Conservation (phyloP, 2,113 vertebrate species). For the Pygoscelis adeliae region DNA sequence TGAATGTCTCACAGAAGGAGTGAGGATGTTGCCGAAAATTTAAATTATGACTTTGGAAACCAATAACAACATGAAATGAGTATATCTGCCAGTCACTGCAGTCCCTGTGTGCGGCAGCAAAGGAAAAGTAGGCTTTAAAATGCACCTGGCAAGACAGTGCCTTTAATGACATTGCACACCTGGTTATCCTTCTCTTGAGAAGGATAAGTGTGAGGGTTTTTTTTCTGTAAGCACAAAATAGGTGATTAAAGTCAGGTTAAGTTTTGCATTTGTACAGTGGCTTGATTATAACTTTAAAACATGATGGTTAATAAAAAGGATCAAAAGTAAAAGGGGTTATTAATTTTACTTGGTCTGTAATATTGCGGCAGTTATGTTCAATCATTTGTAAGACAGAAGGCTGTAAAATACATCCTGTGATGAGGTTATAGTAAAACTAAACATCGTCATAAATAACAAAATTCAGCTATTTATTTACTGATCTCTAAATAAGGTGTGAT, state of each 20-base stretch:
- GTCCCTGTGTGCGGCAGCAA: fast-evolving
- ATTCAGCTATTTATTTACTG: constrained; percentile 70
- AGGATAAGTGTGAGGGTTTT: neutral
- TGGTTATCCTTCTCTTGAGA: neutral
- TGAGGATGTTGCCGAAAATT: neutral
- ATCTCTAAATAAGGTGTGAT: constrained; percentile 75
- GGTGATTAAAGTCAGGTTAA: neutral
- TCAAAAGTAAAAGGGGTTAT: constrained; percentile 45
- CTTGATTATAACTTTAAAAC: neutral
- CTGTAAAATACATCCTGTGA: constrained; percentile 13
- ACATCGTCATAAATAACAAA: constrained; percentile 61
- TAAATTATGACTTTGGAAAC: constrained; percentile 20
- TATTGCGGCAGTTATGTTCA: constrained; percentile 21
- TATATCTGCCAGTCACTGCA: neutral
- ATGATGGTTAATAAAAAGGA: neutral
- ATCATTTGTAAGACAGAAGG: constrained; percentile 42
- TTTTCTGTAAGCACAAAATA: neutral
- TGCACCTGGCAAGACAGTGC: neutral
- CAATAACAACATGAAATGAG: neutral
- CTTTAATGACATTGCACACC: neutral
- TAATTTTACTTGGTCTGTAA: constrained; percentile 53
- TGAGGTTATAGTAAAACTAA: constrained; percentile 13
- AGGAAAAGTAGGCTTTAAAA: neutral
- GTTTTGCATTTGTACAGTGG: neutral
- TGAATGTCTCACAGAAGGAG: neutral